phyloP scores from a whole-genome alignment of 37 sponge, comb jelly and placozoan species.

The Spongilla lacustris region DNA sequence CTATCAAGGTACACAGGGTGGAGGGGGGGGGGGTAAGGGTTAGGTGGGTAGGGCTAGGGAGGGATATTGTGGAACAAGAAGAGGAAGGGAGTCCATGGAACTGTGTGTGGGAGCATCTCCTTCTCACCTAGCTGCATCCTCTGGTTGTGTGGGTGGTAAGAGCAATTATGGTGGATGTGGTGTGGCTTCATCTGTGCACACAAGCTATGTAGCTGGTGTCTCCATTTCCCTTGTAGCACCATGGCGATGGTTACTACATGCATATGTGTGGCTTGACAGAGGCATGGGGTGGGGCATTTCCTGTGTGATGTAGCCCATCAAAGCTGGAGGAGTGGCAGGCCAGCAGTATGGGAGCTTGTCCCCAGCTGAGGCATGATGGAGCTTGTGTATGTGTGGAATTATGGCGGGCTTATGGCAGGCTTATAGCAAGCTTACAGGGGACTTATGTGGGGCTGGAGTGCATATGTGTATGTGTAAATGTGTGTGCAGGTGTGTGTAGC shows the following conservation, averaged over 20 bases:
- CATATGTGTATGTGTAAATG: not conserved
- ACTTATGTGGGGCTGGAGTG: no score
- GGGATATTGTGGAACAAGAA: not conserved
- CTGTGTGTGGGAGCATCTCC: not conserved
- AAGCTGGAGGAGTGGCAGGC: no score
- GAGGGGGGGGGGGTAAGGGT: not conserved
- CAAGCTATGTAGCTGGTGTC: not conserved
- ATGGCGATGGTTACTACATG: not conserved
- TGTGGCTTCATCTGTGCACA: not conserved
- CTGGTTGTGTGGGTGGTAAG: not conserved
- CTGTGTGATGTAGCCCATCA: not conserved
- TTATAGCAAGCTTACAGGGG: no score
- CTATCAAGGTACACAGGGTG: slow-evolving; percentile 61
- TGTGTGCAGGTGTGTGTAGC: not conserved
- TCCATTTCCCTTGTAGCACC: not conserved
- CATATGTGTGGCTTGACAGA: not conserved
- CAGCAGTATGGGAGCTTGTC: no score
- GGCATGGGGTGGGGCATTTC: not conserved
- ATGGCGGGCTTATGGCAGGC: no score
- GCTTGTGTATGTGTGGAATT: no score
- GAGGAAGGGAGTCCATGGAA: not conserved
- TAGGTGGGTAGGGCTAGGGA: not conserved
- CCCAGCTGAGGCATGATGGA: no score
- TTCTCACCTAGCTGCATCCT: not conserved
- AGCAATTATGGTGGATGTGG: not conserved